Conservation (phyloP, 2,888 invertebrate genomes). For the Craniophora ligustri region DNA sequence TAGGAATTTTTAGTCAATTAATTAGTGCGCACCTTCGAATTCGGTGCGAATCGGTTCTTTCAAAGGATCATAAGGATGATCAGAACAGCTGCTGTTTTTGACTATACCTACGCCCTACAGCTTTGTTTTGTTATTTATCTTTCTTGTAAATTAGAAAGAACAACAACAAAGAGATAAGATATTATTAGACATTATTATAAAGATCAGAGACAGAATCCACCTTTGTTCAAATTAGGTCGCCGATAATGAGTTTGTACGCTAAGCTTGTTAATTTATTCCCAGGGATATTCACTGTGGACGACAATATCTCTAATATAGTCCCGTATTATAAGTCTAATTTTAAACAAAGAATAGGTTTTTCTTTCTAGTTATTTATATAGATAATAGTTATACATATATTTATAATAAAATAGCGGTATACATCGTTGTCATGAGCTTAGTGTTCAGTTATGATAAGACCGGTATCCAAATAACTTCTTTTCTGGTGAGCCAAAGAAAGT, state of each 20-base stretch:
- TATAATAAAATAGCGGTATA: no score
- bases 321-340: neutral
- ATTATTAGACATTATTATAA: no score
- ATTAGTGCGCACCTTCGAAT: neutral
- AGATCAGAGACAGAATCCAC: no score
- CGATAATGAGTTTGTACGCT: neutral
- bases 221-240: neutral
- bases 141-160: no score
- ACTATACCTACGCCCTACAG: no score
- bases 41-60: no score
- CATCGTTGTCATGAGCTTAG: no score
- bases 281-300: neutral
- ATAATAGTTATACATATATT: neutral
- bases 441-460: neutral
- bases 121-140: no score
- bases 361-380: neutral
- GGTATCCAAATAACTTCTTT: slow-evolving; percentile 11
- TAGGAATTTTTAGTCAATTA: neutral
- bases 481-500: slow-evolving; percentile 41
- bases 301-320: neutral
- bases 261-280: neutral
- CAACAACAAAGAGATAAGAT: neutral
- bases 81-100: no score
- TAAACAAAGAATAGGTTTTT: neutral
- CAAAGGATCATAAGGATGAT: no score